Evolutionary conservation across 1,140 invertebrate species (phyloP).

Genomic region (Lepidostoma basale): DNA sequence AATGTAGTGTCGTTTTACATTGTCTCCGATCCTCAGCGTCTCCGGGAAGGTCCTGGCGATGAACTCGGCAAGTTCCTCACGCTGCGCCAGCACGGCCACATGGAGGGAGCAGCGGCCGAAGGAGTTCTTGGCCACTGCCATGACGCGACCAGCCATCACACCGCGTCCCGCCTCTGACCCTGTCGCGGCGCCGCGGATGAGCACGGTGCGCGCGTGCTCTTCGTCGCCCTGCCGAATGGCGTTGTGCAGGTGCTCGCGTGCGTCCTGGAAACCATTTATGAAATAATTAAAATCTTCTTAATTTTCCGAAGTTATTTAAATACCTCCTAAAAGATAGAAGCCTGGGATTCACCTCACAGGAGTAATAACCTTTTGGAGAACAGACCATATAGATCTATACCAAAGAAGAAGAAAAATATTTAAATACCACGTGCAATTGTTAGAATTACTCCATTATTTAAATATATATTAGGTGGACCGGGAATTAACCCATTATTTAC

Average conservation of each 20-base stretch:
- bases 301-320: too few relatives aligned
- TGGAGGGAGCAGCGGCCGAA: conserved; percentile 77
- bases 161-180: conserved; percentile 52
- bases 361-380: too few relatives aligned
- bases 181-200: conserved; percentile 64
- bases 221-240: conserved; percentile 73
- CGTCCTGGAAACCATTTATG: too few relatives aligned
- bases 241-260: conserved; percentile 76
- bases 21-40: conserved; percentile 78
- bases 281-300: too few relatives aligned
- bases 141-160: conserved; percentile 58
- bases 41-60: conserved; percentile 75
- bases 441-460: too few relatives aligned
- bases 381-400: too few relatives aligned
- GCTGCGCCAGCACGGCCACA: conserved; percentile 80
- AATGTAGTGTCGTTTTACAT: conserved; percentile 74
- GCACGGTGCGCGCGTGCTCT: conserved; percentile 63
- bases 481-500: too few relatives aligned
- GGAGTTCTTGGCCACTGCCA: conserved; percentile 78
- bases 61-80: conserved; percentile 76
- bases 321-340: too few relatives aligned
- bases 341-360: too few relatives aligned
- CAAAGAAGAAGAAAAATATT: too few relatives aligned
- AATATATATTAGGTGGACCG: too few relatives aligned
- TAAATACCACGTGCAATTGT: too few relatives aligned